Conservation (phyloP, 1,140 invertebrate genomes). For the Hormaphis cornu region DNA sequence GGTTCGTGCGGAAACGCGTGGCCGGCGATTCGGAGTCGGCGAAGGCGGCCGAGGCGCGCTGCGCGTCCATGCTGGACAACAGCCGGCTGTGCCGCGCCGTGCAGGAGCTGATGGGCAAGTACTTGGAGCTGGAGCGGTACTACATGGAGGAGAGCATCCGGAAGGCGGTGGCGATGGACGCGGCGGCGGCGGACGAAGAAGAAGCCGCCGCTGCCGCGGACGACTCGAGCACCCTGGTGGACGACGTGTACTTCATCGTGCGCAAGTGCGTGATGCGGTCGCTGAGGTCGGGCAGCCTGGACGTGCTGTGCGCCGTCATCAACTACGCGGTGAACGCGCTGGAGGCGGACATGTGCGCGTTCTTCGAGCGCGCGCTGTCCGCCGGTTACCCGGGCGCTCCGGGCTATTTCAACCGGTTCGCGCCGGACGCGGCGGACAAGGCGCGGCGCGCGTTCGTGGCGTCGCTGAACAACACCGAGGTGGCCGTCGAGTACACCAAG, state of each 20-base stretch:
- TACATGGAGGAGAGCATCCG: slow-evolving; percentile 92
- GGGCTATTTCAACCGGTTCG: slow-evolving; percentile 59
- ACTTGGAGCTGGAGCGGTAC: slow-evolving; percentile 88
- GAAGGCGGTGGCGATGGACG: slow-evolving; percentile 86
- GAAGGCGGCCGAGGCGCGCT: background rate
- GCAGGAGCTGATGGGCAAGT: slow-evolving; percentile 83
- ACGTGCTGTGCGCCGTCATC: slow-evolving; percentile 92
- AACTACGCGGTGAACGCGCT: slow-evolving; percentile 85
- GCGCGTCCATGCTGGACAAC: background rate
- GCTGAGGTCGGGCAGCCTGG: slow-evolving; percentile 59
- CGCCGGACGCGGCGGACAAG: slow-evolving; percentile 48
- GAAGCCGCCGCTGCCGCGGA: slow-evolving; percentile 46
- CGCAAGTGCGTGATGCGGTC: slow-evolving; percentile 79
- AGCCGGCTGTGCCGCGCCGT: slow-evolving; percentile 44
- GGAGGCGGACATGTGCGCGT: slow-evolving; percentile 74
- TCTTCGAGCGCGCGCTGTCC: slow-evolving; percentile 63
- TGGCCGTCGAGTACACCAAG: slow-evolving; percentile 80
- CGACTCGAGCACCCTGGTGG: slow-evolving; percentile 85
- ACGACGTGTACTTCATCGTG: slow-evolving; percentile 96
- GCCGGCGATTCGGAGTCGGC: background rate
- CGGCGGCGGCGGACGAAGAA: slow-evolving; percentile 45
- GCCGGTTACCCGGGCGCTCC: slow-evolving; percentile 69
- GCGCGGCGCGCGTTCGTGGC: slow-evolving; percentile 47
- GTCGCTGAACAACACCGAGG: slow-evolving; percentile 89
- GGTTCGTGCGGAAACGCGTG: slow-evolving; percentile 49